phyloP scores from a whole-genome alignment of 2,797 vertebrate genomes.

The Sebastes dallii region DNA sequence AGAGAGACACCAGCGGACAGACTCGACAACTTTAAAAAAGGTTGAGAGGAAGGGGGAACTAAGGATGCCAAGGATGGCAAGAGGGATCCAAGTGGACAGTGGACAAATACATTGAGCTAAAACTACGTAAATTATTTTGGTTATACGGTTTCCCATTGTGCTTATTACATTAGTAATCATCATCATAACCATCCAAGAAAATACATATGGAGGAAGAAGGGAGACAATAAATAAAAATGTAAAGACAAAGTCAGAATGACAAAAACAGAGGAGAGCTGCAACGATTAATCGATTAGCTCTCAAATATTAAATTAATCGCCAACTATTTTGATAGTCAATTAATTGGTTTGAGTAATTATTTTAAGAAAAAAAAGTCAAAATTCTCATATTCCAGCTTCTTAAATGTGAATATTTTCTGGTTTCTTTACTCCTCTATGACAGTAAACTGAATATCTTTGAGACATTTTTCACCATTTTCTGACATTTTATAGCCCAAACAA shows the following conservation, averaged over 20 bases:
- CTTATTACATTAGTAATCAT: neutral
- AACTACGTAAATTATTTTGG: neutral
- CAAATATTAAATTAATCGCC: no score
- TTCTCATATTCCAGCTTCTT: no score
- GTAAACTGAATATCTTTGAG: no score
- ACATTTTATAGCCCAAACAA: no score
- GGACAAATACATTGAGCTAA: neutral
- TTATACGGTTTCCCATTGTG: neutral
- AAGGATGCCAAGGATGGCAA: constrained; percentile 14
- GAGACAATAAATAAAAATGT: neutral
- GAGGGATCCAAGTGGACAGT: neutral
- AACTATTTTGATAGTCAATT: no score
- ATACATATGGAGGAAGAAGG: neutral
- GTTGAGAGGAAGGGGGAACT: constrained; percentile 41
- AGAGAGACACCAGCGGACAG: constrained; percentile 75
- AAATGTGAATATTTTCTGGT: no score
- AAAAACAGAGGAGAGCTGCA: neutral
- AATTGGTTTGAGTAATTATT: no score
- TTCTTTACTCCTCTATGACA: no score
- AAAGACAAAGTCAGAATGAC: neutral
- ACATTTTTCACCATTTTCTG: no score
- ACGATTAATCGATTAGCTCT: no score
- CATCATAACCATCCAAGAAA: neutral
- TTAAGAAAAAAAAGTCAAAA: no score
- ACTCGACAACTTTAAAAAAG: constrained; percentile 75